Conservation (phyloP, 2,888 invertebrate species). For the Caenorhabditis virilis region DNA sequence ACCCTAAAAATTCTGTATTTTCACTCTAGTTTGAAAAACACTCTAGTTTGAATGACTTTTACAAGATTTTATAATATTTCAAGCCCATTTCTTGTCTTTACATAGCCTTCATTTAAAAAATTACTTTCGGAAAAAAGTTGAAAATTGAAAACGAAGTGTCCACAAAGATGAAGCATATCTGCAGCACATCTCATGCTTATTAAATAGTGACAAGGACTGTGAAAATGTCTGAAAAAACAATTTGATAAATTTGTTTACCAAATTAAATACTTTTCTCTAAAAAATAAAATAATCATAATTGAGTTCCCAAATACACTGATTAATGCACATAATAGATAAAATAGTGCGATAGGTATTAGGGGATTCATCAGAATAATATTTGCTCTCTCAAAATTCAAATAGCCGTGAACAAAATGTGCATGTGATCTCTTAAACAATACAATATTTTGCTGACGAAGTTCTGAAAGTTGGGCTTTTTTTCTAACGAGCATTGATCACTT, state of each 20-base stretch:
- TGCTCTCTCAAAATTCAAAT: too few relatives aligned
- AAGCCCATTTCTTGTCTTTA: conserved; percentile 1
- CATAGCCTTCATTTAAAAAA: too few relatives aligned
- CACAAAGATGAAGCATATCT: conserved; percentile 25
- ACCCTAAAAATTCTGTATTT: too few relatives aligned
- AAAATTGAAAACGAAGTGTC: conserved; percentile 25
- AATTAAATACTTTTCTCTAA: conserved; percentile 10
- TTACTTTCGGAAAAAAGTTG: conserved; percentile 21
- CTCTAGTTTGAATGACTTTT: too few relatives aligned
- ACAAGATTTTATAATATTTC: too few relatives aligned
- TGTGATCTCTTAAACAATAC: too few relatives aligned
- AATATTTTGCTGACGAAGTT: too few relatives aligned
- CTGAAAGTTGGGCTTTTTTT: too few relatives aligned
- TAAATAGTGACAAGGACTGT: conserved; percentile 29
- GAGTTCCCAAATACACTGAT: conserved; percentile 23
- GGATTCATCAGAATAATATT: too few relatives aligned
- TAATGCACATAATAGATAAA: conserved; percentile 19
- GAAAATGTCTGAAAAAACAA: conserved; percentile 15
- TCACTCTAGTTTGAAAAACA: too few relatives aligned
- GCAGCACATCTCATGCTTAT: conserved; percentile 22
- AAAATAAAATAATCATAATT: conserved; percentile 29
- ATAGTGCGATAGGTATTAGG: conserved; percentile 17
- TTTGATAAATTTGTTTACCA: neutral
- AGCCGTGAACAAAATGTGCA: too few relatives aligned
- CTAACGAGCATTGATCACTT: too few relatives aligned